A percentile compares a stretch with the other conserved stretches of the same genome.
phyloP scores from a whole-genome alignment of 2,113 vertebrate genomes.

The Asarcornis scutulata region DNA sequence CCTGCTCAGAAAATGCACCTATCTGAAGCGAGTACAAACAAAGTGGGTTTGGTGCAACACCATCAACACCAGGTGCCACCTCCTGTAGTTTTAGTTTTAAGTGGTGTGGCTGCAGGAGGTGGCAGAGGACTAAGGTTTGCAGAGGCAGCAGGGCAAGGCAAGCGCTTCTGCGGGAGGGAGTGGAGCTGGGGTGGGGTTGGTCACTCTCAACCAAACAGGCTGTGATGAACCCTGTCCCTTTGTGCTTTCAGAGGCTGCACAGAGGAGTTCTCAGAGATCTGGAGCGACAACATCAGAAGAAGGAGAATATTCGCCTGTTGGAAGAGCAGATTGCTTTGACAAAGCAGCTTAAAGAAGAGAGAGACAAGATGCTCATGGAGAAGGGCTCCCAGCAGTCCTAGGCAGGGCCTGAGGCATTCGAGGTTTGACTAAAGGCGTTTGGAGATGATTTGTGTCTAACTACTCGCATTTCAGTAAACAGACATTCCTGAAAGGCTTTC shows the following conservation, averaged over 20 bases:
- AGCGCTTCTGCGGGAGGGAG: background rate
- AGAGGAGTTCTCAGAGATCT: conserved; percentile 89
- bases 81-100: background rate
- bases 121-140: background rate
- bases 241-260: conserved; percentile 86
- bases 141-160: background rate
- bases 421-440: background rate
- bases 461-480: background rate
- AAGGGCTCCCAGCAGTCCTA: conserved; percentile 67
- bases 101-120: background rate
- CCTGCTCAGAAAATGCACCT: background rate
- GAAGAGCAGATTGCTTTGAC: conserved; percentile 89
- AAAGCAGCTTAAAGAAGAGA: conserved; percentile 81
- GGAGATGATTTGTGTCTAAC: background rate
- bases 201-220: background rate
- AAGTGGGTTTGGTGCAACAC: background rate
- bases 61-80: fast-evolving
- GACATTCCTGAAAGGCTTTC: background rate
- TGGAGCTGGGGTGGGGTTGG: background rate
- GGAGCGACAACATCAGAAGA: conserved; percentile 86
- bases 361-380: conserved; percentile 59
- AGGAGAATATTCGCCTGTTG: conserved; percentile 85
- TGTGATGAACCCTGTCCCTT: conserved; percentile 3
- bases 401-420: background rate
- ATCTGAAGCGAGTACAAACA: background rate